Conservation (phyloP, 35 echinoderm and acorn worm species). For the Diadema setosum region DNA sequence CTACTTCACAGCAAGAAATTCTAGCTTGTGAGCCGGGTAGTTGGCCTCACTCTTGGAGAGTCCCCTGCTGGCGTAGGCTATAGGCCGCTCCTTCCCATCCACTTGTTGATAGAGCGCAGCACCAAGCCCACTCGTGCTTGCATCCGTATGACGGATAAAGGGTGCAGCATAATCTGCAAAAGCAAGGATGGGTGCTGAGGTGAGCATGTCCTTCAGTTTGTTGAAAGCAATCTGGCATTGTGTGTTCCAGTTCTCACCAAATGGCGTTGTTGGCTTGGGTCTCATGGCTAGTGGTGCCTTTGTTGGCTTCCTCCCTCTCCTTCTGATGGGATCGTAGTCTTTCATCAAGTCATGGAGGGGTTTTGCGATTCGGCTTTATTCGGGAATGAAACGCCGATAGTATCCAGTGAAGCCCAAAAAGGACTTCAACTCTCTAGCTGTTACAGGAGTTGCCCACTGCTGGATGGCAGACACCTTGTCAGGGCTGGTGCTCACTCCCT, state of each 20-base stretch:
- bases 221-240: not conserved
- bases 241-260: not conserved
- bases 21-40: too few relatives aligned
- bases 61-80: too few relatives aligned
- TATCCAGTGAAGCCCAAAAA: slow-evolving; percentile 56
- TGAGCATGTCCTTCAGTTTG: not conserved
- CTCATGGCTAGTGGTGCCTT: not conserved
- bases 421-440: slow-evolving; percentile 40
- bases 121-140: not conserved
- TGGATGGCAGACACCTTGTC: slow-evolving; percentile 36
- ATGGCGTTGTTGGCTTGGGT: not conserved
- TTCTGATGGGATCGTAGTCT: not conserved
- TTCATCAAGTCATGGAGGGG: not conserved
- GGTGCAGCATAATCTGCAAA: not conserved
- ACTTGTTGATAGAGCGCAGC: too few relatives aligned
- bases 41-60: too few relatives aligned
- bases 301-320: not conserved
- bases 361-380: not conserved
- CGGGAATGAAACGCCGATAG: not conserved
- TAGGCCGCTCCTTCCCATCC: too few relatives aligned
- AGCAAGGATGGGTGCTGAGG: not conserved
- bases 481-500: slow-evolving; percentile 38
- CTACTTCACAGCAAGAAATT: too few relatives aligned
- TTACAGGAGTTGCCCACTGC: slow-evolving; percentile 38
- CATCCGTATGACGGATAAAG: not conserved